Evolutionary conservation across 2,888 invertebrate species (phyloP), one percentile per base, ranked within the genome.

Genomic region (Aphidoletes aphidimyza): DNA sequence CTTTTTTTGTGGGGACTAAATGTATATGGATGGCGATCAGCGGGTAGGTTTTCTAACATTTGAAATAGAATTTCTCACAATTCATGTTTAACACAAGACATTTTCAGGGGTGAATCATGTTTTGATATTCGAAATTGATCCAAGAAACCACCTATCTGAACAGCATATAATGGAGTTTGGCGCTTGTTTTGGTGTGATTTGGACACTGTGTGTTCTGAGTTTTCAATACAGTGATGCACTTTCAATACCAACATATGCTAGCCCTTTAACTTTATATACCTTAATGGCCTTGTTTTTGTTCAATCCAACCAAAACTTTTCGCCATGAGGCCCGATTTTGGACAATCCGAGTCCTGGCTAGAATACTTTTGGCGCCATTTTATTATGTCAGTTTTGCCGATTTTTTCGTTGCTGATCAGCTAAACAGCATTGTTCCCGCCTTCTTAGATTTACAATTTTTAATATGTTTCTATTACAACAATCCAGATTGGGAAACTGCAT

Each of bases 391-490:
- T 83, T 96, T 96, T 89, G 95, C 95, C 86, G 95, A 96, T 90
- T 96, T 96, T 91, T 96, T 95, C 95, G 92, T 96, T 87, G 95
- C 95, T 19, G 96, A 96, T 91, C 96, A 96, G 89, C 89, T 96
- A 69, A 96, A 95, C 88, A 95, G 95, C 88, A 91, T 96, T 85
- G 94, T 93, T 6, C 93, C 93, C 0, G 94, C 94, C 0, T 92
- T 97, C 86, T 90, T 95, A 85, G 96, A 97, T 89, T 92, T 95
- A 87, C 95, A 96, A 88, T 96, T 94, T 89, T 91, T 95, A 85
- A 89, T 94, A 85, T 97, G 96, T 88, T 95, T 95, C 89, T 96
- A 95, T 88, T 90, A 91, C 6, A 92, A 91, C 37, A 93, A 92
- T 88, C 91, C 92, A 47, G 91, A 91, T 85, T 93, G 92, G 92